Evolutionary conservation across 2,888 invertebrate species (phyloP), one percentile per base, ranked within the genome.

Genomic region (Tetrapedia diversipes): DNA sequence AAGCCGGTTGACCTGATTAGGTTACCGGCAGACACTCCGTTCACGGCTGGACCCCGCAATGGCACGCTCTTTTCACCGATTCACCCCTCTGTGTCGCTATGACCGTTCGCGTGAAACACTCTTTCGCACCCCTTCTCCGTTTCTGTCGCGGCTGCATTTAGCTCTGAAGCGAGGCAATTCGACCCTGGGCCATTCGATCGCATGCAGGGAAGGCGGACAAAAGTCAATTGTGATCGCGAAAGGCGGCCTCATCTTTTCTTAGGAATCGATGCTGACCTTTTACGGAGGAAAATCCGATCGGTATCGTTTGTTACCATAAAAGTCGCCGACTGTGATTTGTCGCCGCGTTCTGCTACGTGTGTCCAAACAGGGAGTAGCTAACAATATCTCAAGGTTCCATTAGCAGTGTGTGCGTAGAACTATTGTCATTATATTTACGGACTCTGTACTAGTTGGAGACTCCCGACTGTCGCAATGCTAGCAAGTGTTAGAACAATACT

Each of bases 1-100:
- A 66, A 71, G 57, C 67, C 59, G 67, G 39, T 68, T 71, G 80
- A 78, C 80, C 78, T 61, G 78, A 80, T 80, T 80, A 80, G 61
- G 49, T 66, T 53, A 53, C 54, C 27, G 77, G 47, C 65, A 53
- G 47, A 69, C 63, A 53, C 34, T 59, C 47, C 39, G 16, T 37
- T 32, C 45, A 16, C 51, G 43, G 56, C 49, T 43, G 53, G 39
- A 51, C 34, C 34, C 41, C 43, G 53, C 71, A 57, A 68, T 53
- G 65, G 41, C 37, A 41, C 41, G 22, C 45, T 53, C 61, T 59
- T 69, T 72, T 27, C 56, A 24, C n/a, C 54, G 57, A 67, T 57
- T n/a, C 61, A 19, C 34, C 37, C 49, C 43, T 37, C 37, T 22
- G 11, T n/a, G n/a, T 34, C 43, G 19, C 45, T 11, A 32, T n/a